Evolutionary conservation across 2,888 invertebrate species (phyloP), one percentile per base, ranked within the genome.

Genomic region (Lypha dubia): DNA sequence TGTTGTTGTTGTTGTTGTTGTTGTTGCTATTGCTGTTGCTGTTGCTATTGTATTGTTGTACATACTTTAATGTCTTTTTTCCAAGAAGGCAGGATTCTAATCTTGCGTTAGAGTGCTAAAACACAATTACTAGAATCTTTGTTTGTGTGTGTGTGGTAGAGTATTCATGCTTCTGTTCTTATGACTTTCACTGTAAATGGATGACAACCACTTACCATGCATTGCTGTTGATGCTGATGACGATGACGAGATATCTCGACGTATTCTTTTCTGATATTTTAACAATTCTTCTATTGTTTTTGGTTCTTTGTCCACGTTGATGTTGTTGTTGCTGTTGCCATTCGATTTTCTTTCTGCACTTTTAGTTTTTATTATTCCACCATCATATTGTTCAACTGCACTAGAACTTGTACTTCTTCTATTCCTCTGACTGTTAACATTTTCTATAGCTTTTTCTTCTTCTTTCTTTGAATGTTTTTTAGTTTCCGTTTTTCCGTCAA

Each of bases 141-240:
- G 44, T 38, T 13, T 22, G n/a, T 17, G 28, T 56, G 32, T 28
- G n/a, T 8, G 20, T 13, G 32, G 15, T 9, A 35, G 6, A 8
- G 20, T 41, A 4, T 75, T 4, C 7, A 17, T 17, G 7, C 22
- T 53, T 24, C 35, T 51, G 49, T 56, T 5, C 22, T 44, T 44
- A n/a, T 32, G 53, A 73, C 22, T 73, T 46, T n/a, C 15, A 32
- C 9, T 65, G 24, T 24, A 75, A 80, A 67, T 49, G 60, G 62
- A 46, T 76, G 73, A 79, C 32, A 38, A 73, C 9, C 53, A 83
- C 91, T 91, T 89, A 89, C 91, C 91, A 81, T 91, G 91, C 90
- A 91, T 90, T 67, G 91, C 90, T 41, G 84, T 77, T 65, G 91
- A 88, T 63, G 91, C 90, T 73, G 91, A 88, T 67, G 91, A 89